phyloP scores from a whole-genome alignment of 2,797 vertebrate genomes.

The Cyprinella venusta region DNA sequence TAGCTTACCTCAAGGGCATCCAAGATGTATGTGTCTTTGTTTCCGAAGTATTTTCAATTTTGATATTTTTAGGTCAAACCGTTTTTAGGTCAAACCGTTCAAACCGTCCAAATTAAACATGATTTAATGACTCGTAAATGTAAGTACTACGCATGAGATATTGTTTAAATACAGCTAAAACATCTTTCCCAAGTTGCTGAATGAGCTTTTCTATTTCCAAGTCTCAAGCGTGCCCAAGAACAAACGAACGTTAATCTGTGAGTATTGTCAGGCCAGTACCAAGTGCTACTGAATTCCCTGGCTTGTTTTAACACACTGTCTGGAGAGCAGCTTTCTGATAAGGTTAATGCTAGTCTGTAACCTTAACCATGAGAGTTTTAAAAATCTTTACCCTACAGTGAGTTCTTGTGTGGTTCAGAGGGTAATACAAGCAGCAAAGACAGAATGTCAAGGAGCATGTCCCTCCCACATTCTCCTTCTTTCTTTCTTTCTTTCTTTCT shows the following conservation, averaged over 20 bases:
- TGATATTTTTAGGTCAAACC: too few species aligned
- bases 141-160: not conserved
- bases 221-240: slow-evolving; percentile 2
- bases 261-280: not conserved
- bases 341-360: slow-evolving; percentile 33
- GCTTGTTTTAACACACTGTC: slow-evolving; percentile 43
- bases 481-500: not conserved
- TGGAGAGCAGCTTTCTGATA: slow-evolving; percentile 41
- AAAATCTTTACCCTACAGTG: slow-evolving; percentile 44
- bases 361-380: slow-evolving; percentile 34
- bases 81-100: too few species aligned
- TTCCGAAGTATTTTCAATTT: too few species aligned
- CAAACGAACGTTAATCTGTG: slow-evolving; percentile 28
- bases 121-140: too few species aligned
- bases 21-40: too few species aligned
- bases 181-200: not conserved
- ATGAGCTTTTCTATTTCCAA: slow-evolving; percentile 4
- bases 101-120: too few species aligned
- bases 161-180: slow-evolving; percentile 5
- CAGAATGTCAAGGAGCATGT: slow-evolving; percentile 44
- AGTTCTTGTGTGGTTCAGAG: slow-evolving; percentile 37
- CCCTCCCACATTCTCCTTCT: not conserved
- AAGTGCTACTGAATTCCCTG: slow-evolving; percentile 22
- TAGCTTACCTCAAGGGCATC: too few species aligned
- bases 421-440: slow-evolving; percentile 48